Evolutionary conservation across 2,113 vertebrate genomes (phyloP), one percentile per base, ranked within the genome.

Genomic region (Blennius ocellaris): DNA sequence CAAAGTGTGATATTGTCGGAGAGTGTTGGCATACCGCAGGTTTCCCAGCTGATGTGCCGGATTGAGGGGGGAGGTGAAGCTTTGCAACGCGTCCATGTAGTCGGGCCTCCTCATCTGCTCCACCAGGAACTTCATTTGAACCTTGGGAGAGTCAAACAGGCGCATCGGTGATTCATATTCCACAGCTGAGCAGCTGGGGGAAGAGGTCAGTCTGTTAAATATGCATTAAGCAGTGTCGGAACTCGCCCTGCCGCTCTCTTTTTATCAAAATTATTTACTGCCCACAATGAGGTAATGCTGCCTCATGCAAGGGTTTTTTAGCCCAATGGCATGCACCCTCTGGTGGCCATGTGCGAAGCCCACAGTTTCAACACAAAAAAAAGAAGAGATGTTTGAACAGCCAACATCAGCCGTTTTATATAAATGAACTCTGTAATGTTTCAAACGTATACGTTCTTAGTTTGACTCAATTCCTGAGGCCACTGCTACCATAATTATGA

Each of bases 41-140:
- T 95, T 98, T 86, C 97, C 97, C 72, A 99, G 92, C 68, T 99
- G 97, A 90, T 99, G 97, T 0, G 97, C 97, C 71, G 97, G 97
- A 87, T 99, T 99, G 43, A 99, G 94, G 15, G 97, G 97, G 60
- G 97, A 99, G 11, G 96, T 96, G 92, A 99, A 98, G 62, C 95
- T 96, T 82, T 99, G 97, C 8, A 99, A 91, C 38, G 97, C 97
- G 84, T 99, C 97, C 97, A 99, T 99, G 84, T 98, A 99, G 90
- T 99, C 97, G 9, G 97, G 97, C 48, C 97, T 91, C 76, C 94
- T 96, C 97, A 99, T 99, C 77, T 99, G 97, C 82, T 99, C 97
- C 78, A 98, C 97, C 84, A 99, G 94, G 86, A 99, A 99, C 91
- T 99, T 99, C 97, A 99, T 99, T 90, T 99, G 97, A 83, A 99